Base-by-base conservation (phyloP, 1,140 invertebrate genomes). In the Penaeus vannamei region DNA sequence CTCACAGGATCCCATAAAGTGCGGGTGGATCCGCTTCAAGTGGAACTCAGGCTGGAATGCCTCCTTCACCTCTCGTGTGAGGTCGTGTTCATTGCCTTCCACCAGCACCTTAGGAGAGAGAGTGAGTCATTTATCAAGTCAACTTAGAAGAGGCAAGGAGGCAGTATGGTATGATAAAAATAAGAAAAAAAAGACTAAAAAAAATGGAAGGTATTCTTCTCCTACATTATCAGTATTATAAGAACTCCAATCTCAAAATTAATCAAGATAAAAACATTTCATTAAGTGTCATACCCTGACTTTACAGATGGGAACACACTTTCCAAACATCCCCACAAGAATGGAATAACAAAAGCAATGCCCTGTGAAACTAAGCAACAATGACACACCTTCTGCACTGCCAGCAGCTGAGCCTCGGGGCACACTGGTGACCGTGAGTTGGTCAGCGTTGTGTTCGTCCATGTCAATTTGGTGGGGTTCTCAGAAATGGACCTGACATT, bases 391-490 rank as follows among this genome's bases (percentile, higher is more conserved):
- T 94, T 94, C 92, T 95, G 95, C 10, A 97, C 92, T 89, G 94
- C 93, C 61, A 95, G 94, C 32, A 98, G 95, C 90, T 96, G 95
- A 89, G 94, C 93, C 91, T 94, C 94, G 1, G 97, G 97, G 92
- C 97, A 98, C 12, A 92, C 92, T 29, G 94, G 94, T 92, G 95
- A 95, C 77, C 95, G 95, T 0, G 96, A 95, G 69, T 91, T 77
- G 20, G 85, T 76, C 89, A 98, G 92, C 29, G 96, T 96, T 90
- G 97, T 97, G 92, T 98, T 98, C 10, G 97, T 97, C 96, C 97
- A 98, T 0, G 95, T 95, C 91, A 91, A 20, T 93, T 92, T 84
- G 87, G 90, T 64, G 32, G 86, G 84, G 60, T 90, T 86, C n/a
- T n/a, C 32, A 20, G 72, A 86, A 23, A 90, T 89, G 90, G 84